A percentile compares a stretch with the other conserved stretches of the same genome.
phyloP scores from a whole-genome alignment of 1,140 invertebrate genomes.

The Aporrectodea caliginosa region DNA sequence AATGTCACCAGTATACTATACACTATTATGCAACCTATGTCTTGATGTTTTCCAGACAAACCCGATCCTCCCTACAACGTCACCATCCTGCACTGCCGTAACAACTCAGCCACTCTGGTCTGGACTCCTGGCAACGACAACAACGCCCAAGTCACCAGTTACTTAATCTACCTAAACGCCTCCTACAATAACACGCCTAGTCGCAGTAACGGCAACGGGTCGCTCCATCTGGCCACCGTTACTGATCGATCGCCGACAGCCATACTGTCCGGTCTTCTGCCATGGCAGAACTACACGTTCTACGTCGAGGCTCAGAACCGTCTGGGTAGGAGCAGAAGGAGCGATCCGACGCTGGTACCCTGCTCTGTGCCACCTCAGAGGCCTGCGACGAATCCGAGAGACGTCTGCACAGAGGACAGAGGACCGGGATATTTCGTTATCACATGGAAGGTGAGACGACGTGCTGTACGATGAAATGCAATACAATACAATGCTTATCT shows the following conservation, averaged over 20 bases:
- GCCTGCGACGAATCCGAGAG: slow-evolving; percentile 89
- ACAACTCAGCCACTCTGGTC: slow-evolving; percentile 63
- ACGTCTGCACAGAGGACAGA: slow-evolving; percentile 83
- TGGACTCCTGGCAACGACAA: slow-evolving; percentile 90
- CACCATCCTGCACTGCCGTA: not conserved
- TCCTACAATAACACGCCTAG: slow-evolving; percentile 78
- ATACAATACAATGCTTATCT: too few relatives aligned
- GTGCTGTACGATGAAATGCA: too few relatives aligned
- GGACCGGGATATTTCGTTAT: slow-evolving; percentile 86
- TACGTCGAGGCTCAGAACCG: slow-evolving; percentile 88
- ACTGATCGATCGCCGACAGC: not conserved
- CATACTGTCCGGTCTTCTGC: slow-evolving; percentile 44
- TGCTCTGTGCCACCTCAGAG: slow-evolving; percentile 84
- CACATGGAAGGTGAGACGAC: slow-evolving; percentile 72
- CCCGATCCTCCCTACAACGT: slow-evolving; percentile 4
- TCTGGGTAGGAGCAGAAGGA: slow-evolving; percentile 83
- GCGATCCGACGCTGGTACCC: slow-evolving; percentile 67
- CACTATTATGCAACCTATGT: too few relatives aligned
- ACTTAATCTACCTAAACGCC: slow-evolving; percentile 89
- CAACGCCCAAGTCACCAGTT: slow-evolving; percentile 71
- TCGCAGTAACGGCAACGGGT: not conserved
- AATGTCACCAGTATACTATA: too few relatives aligned
- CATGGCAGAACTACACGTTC: slow-evolving; percentile 96
- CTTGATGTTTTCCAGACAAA: not conserved
- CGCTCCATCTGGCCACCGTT: not conserved